Conservation (phyloP, 2,797 vertebrate genomes). For the Rachycentron canadum region DNA sequence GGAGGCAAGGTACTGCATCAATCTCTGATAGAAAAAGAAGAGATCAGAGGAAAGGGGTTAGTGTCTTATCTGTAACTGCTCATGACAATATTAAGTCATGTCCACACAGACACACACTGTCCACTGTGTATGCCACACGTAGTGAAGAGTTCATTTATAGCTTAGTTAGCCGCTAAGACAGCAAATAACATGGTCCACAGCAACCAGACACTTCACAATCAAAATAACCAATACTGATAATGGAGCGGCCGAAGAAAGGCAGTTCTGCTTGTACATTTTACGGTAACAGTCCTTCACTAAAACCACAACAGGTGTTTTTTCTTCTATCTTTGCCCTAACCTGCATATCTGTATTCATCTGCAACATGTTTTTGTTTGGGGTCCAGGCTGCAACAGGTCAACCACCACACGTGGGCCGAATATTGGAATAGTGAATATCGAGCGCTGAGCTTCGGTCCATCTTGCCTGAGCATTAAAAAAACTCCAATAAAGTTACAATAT, state of each 20-base stretch:
- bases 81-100: constrained; percentile 35
- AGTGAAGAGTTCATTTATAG: constrained; percentile 16
- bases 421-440: not conserved
- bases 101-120: constrained; percentile 30
- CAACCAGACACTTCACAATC: not conserved
- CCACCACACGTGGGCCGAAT: not conserved
- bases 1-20: constrained; percentile 97
- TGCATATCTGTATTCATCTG: not conserved
- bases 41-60: constrained; percentile 55
- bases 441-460: not conserved
- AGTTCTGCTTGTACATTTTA: not conserved
- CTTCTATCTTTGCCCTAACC: not conserved
- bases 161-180: constrained; percentile 3
- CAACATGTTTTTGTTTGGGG: not conserved
- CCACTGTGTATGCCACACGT: not conserved
- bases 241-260: not conserved
- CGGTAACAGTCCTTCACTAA: not conserved
- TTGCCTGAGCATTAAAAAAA: not conserved
- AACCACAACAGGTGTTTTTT: not conserved
- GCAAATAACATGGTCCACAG: not conserved
- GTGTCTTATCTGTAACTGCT: constrained; percentile 45
- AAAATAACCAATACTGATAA: not conserved
- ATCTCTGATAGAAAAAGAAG: constrained; percentile 86
- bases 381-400: not conserved
- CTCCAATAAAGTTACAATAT: not conserved